Evolutionary conservation across 2,797 vertebrate species (phyloP).

Genomic region (Meda fulgida): DNA sequence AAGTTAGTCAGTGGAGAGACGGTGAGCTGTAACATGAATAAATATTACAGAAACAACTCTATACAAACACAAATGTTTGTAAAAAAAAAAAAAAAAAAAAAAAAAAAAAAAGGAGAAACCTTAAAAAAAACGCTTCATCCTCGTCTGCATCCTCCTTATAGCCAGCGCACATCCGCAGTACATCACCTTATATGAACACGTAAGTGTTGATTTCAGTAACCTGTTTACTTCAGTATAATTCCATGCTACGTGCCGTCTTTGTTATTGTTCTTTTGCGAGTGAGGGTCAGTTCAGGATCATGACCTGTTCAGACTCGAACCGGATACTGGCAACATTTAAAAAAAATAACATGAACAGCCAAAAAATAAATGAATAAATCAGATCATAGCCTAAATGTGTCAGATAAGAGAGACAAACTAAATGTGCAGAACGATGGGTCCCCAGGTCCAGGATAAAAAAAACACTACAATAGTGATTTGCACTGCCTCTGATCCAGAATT

Average conservation of each 20-base stretch:
- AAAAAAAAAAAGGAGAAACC: too few relatives aligned
- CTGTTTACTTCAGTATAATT: neutral
- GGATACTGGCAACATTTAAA: neutral
- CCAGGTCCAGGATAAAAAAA: neutral
- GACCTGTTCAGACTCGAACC: neutral
- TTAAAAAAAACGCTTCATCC: neutral
- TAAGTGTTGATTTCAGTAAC: neutral
- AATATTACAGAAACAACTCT: neutral
- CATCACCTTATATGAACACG: neutral
- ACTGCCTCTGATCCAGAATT: neutral
- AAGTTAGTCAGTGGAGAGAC: neutral
- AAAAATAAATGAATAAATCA: neutral
- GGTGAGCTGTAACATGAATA: neutral
- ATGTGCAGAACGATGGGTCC: neutral
- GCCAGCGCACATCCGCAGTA: too few relatives aligned
- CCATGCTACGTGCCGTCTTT: neutral
- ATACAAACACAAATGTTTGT: neutral
- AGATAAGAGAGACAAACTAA: neutral
- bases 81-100: too few relatives aligned
- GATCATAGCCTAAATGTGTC: neutral
- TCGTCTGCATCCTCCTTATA: neutral
- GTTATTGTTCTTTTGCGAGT: neutral
- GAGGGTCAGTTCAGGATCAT: neutral
- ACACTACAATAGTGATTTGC: neutral
- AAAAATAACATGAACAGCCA: neutral